These are phyloP conservation scores for Cancer borealis DNA, from an alignment of 2,888 invertebrate species.

Conservation along the genomic window DNA sequence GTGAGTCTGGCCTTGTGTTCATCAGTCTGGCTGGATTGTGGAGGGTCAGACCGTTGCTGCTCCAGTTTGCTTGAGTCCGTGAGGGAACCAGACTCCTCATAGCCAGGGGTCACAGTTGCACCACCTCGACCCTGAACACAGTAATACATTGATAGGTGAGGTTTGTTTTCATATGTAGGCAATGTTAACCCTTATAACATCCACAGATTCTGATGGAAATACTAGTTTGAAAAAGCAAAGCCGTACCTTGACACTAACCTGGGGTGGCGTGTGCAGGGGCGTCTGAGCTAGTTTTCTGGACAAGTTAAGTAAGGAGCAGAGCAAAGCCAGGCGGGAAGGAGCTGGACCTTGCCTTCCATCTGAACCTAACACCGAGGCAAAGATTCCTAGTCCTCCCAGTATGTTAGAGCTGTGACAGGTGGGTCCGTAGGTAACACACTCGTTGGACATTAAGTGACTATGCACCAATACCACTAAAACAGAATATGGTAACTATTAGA, in stretches of 20 bases:
- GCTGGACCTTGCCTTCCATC: constrained; percentile 85
- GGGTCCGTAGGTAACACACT: constrained; percentile 69
- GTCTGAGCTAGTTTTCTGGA: constrained; percentile 85
- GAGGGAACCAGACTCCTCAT: constrained; percentile 57
- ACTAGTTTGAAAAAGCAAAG: constrained; percentile 69
- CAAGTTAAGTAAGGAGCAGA: constrained; percentile 87
- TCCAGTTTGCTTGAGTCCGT: constrained; percentile 76
- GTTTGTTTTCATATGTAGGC: too few relatives aligned
- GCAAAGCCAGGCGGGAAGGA: constrained; percentile 87
- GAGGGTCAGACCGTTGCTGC: constrained; percentile 79
- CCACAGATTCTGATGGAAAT: too few relatives aligned
- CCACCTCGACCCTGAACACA: background rate
- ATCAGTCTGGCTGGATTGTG: constrained; percentile 86
- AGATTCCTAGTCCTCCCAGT: constrained; percentile 78
- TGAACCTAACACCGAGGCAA: constrained; percentile 87
- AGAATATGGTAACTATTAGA: background rate
- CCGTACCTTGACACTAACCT: constrained; percentile 78
- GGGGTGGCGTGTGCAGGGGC: constrained; percentile 81
- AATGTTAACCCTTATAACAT: too few relatives aligned
- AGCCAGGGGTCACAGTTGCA: background rate
- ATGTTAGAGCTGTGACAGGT: constrained; percentile 70
- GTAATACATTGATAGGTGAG: too few relatives aligned
- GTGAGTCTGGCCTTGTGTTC: constrained; percentile 86
- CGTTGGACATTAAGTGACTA: constrained; percentile 69
- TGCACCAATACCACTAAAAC: constrained; percentile 70